Evolutionary conservation across 2,113 vertebrate genomes (phyloP), one percentile per base, ranked within the genome.

Genomic region (Anoplopoma fimbria): DNA sequence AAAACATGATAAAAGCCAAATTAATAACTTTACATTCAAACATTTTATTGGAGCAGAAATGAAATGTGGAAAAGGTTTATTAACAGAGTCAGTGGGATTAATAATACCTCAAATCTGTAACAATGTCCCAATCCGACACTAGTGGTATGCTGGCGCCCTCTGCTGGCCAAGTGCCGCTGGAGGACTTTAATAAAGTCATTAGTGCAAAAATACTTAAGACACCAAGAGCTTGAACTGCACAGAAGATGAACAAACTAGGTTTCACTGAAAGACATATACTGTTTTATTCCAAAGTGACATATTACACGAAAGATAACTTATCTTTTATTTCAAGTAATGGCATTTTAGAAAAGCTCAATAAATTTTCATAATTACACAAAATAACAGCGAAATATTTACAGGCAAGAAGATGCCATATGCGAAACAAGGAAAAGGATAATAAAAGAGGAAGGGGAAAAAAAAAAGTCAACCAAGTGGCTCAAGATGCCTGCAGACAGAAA

Each of bases 351-450:
- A 83, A 74, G 0, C 21, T 60, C 31, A 47, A 85, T 76, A 90
- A 90, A 87, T 25, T 51, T 73, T 83, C 89, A 93, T 89, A 92
- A 92, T 94, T 90, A 79, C 17, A 60, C 49, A 87, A 84, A 65
- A 42, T 23, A 64, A 92, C 69, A 82, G 45, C 67, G 36, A 93
- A 92, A 95, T 95, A 95, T 95, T 92, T 94, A 95, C 94, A 95
- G 75, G 36, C 40, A 78, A 69, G 14, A 60, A 27, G 23, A 69
- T 34, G 80, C 65, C 83, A 83, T 21, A 65, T 2, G 19, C 25
- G 49, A 71, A 25, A 69, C 1, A 27, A 34, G 17, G 21, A 57
- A 69, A 45, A 27, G 0, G 33, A 60, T 12, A 60, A 49, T 13
- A 12, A 60, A 34, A 77, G 1, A 68, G 49, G 25, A 7, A 14